Conservation (phyloP, 1,140 invertebrate genomes). For the Pteromalus puparum region DNA sequence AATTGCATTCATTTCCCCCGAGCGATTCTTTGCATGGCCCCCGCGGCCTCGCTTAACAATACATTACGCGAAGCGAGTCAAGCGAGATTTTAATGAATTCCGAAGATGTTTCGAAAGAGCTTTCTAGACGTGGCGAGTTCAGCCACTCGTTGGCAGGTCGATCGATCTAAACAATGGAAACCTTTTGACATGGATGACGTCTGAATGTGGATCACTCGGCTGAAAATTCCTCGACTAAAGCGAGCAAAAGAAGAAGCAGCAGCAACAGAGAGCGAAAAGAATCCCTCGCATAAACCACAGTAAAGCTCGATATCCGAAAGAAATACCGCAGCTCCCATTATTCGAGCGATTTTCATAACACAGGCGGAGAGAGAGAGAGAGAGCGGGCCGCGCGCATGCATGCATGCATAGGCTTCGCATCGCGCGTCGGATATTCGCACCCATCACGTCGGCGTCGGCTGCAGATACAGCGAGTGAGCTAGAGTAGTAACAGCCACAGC, state of each 20-base stretch:
- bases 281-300: neutral
- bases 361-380: neutral
- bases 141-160: too few relatives aligned
- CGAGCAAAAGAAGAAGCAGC: neutral
- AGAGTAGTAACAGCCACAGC: slow-evolving; percentile 49
- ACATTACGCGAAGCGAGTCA: neutral
- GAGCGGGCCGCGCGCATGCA: neutral
- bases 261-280: neutral
- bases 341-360: slow-evolving; percentile 3
- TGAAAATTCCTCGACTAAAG: too few relatives aligned
- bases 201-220: too few relatives aligned
- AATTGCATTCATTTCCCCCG: slow-evolving; percentile 18
- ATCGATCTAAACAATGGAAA: too few relatives aligned
- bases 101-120: slow-evolving; percentile 49
- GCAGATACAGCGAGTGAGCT: neutral
- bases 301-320: neutral
- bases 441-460: slow-evolving; percentile 11
- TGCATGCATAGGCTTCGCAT: neutral
- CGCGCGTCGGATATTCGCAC: neutral
- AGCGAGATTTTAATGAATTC: slow-evolving; percentile 59
- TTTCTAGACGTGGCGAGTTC: too few relatives aligned
- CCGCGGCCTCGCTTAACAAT: neutral
- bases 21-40: neutral
- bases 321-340: neutral
- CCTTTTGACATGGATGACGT: too few relatives aligned